Evolutionary conservation across 2,888 invertebrate species (phyloP).

Genomic region (Chrysopilus asiliformis): DNA sequence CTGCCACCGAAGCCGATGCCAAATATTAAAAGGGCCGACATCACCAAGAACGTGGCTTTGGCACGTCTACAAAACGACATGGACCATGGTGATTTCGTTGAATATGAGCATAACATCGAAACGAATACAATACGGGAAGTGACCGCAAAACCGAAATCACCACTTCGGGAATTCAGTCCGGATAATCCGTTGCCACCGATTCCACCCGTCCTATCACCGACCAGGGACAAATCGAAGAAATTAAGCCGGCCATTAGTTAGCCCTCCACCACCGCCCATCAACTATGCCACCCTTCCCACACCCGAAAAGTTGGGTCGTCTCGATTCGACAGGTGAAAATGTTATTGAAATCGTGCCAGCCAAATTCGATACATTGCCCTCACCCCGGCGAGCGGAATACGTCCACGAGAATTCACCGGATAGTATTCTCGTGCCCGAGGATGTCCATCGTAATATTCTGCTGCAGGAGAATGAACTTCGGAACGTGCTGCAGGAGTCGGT

Average conservation of each 20-base stretch:
- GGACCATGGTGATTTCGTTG: conserved; percentile 33
- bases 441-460: conserved; percentile 31
- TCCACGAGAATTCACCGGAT: conserved; percentile 33
- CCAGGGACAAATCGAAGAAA: conserved; percentile 1
- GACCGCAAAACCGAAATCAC: conserved; percentile 4
- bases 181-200: conserved; percentile 15
- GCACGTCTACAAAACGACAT: conserved; percentile 32
- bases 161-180: conserved; percentile 13
- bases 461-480: conserved; percentile 33
- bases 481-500: conserved; percentile 25
- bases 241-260: conserved; percentile 27
- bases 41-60: conserved; percentile 29
- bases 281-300: conserved; percentile 29
- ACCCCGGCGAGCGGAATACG: conserved; percentile 27
- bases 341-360: conserved; percentile 30
- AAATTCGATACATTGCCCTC: conserved; percentile 22
- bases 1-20: conserved; percentile 29
- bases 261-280: conserved; percentile 35
- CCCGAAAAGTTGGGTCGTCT: conserved; percentile 8
- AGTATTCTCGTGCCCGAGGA: conserved; percentile 32
- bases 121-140: conserved; percentile 33
- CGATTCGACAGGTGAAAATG: conserved; percentile 21
- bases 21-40: conserved; percentile 29
- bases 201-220: conserved; percentile 2
- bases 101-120: conserved; percentile 31